Conservation (phyloP, 2,797 vertebrate genomes). For the Allobates femoralis region DNA sequence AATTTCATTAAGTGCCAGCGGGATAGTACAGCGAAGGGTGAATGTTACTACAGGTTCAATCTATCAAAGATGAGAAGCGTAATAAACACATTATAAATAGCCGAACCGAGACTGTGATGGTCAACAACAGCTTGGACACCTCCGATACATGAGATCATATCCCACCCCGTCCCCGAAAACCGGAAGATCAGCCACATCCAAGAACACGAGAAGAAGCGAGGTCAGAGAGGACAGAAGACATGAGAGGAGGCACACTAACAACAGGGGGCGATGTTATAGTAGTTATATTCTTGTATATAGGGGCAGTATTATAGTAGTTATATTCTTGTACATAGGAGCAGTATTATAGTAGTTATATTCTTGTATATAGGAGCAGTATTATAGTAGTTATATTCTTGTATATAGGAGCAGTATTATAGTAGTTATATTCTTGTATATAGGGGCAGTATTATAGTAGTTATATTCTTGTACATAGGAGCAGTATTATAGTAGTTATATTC, state of each 20-base stretch:
- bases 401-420: not conserved
- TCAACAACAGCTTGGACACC: not conserved
- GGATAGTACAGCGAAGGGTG: not conserved
- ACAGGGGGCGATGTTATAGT: not conserved
- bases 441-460: conserved; percentile 14
- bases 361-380: conserved; percentile 14
- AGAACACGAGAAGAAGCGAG: not conserved
- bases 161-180: not conserved
- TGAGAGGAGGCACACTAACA: not conserved
- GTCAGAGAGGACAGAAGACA: not conserved
- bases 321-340: conserved; percentile 3
- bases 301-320: not conserved
- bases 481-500: conserved; percentile 17
- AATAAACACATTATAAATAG: conserved; percentile 10
- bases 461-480: not conserved
- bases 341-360: conserved; percentile 24
- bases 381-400: conserved; percentile 1
- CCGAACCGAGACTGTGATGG: not conserved
- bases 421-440: conserved; percentile 11
- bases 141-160: conserved; percentile 4
- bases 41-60: not conserved
- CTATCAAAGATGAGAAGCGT: not conserved
- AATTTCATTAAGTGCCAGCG: too few species aligned
- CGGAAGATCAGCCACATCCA: not conserved
- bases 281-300: conserved; percentile 1